Evolutionary conservation across 2,113 vertebrate genomes (phyloP), one percentile per base, ranked within the genome.

Genomic region (Tachysurus fulvidraco): DNA sequence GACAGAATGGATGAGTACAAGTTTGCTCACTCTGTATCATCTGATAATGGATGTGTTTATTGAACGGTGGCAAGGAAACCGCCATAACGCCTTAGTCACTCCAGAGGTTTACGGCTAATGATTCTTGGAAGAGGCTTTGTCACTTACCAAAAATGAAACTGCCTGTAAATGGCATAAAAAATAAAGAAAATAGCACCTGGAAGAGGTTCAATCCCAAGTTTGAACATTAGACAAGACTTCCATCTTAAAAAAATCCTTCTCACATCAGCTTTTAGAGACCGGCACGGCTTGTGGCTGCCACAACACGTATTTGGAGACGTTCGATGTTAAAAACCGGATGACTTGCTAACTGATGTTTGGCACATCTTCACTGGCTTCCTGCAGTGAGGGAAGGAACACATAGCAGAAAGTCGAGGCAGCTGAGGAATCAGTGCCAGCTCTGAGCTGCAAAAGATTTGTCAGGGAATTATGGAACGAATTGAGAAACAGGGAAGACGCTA

Each of bases 11-110:
- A 91, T 93, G 92, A 93, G 85, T 89, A 60, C 86, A 89, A 88
- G 85, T 91, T 92, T 92, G 91, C 91, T 94, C 93, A 93, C 85
- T 89, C 91, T 77, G 85, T 91, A 89, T 93, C 93, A 91, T 91
- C 82, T 59, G 10, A 59, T 85, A 55, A 60, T 77, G 23, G 83
- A 83, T 85, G 62, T 83, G 91, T 92, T 93, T 92, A 92, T 93
- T 91, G 92, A 88, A 50, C 89, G 87, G 88, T 76, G 46, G 30
- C 71, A 30, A 57, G 88, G 89, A 88, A 60, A 17, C 57, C 64
- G 83, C 85, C 87, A 57, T 85, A 83, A 89, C 62, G 65, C 54
- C 89, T 88, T 85, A 85, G 83, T 91, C 89, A 65, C 90, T 89
- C 88, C 41, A 50, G 46, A 83, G 16, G 52, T 46, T 78, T 88